Evolutionary conservation across 2,113 vertebrate genomes (phyloP).

Genomic region (Toxotes chatareus): DNA sequence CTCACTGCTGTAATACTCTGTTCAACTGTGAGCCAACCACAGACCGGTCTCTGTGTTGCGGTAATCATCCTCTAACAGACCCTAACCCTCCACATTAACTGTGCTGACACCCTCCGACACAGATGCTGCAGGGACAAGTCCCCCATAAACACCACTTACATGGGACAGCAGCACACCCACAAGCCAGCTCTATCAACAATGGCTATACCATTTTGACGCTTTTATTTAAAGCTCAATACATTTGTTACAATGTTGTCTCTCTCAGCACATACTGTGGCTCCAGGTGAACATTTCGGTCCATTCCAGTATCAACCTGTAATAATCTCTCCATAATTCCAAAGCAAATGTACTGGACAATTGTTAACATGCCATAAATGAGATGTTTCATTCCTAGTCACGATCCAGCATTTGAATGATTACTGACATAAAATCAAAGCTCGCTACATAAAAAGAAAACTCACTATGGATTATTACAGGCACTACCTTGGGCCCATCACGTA

Average conservation of each 20-base stretch:
- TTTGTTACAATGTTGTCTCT: conserved; percentile 55
- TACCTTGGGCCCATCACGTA: conserved; percentile 25
- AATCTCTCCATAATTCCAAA: conserved; percentile 51
- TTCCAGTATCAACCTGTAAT: conserved; percentile 29
- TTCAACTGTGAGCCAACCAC: conserved; percentile 25
- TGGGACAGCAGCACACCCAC: conserved; percentile 37
- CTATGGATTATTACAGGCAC: conserved; percentile 49
- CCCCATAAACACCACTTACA: conserved; percentile 62
- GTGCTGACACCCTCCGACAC: conserved; percentile 16
- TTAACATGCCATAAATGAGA: conserved; percentile 49
- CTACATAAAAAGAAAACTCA: conserved; percentile 47
- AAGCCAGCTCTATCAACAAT: conserved; percentile 61
- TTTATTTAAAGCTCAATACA: conserved; percentile 65
- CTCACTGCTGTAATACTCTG: conserved; percentile 26
- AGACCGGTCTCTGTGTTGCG: conserved; percentile 11
- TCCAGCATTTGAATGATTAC: conserved; percentile 42
- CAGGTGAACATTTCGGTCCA: conserved; percentile 6
- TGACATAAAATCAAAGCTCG: conserved; percentile 53
- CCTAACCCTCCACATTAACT: conserved; percentile 45
- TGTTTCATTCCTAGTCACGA: conserved; percentile 36
- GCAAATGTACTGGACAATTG: conserved; percentile 36
- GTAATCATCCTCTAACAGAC: conserved; percentile 55
- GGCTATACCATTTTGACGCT: conserved; percentile 47
- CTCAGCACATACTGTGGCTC: conserved; percentile 24
- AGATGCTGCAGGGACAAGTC: conserved; percentile 49